These are phyloP conservation scores for Talpa occidentalis DNA, from an alignment of 2,113 vertebrate genomes.

Conservation along the genomic window DNA sequence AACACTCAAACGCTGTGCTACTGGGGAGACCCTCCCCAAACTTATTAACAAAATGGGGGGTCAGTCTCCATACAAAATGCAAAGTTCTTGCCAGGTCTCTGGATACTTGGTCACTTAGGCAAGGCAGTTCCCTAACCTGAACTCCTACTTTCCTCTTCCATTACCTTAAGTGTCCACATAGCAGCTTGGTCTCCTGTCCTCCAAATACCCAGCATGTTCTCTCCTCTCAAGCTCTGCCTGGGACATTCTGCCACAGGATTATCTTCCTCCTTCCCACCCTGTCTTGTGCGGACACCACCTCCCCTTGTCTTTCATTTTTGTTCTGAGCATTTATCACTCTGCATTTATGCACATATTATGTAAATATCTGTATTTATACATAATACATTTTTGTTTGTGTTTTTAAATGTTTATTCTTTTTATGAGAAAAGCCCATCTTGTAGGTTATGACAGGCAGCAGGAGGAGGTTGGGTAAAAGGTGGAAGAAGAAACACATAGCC, in stretches of 20 bases:
- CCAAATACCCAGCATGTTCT: background rate
- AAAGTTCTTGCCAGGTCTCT: background rate
- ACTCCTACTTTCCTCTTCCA: fast-evolving
- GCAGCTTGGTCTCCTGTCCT: too few species aligned
- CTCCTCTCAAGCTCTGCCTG: too few species aligned
- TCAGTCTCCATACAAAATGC: background rate
- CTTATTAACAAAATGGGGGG: background rate
- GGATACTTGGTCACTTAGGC: background rate
- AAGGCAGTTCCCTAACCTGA: background rate
- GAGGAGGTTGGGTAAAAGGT: fast-evolving
- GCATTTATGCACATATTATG: background rate
- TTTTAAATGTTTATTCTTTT: background rate
- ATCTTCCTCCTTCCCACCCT: background rate
- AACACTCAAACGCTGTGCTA: too few species aligned
- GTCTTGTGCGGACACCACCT: background rate
- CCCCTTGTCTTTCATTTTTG: too few species aligned
- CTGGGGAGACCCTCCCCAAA: too few species aligned
- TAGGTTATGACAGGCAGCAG: background rate
- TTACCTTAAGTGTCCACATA: fast-evolving
- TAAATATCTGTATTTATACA: background rate
- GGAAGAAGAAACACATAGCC: background rate
- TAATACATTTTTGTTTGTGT: background rate
- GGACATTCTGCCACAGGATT: background rate
- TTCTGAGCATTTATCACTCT: background rate
- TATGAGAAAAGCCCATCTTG: background rate